Evolutionary conservation across 2,888 invertebrate species (phyloP).

Genomic region (Agonopterix arenella): DNA sequence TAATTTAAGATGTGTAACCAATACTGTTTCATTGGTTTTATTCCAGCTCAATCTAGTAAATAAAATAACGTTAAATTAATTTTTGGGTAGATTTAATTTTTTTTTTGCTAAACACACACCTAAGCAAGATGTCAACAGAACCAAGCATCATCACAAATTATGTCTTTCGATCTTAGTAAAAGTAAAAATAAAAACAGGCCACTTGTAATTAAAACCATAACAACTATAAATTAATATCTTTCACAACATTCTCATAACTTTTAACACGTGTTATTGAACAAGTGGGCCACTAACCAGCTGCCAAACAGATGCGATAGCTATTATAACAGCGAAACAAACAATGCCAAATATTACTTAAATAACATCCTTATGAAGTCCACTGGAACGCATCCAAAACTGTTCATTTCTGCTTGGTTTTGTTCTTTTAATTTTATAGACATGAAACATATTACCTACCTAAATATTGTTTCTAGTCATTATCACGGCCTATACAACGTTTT

Average conservation of each 20-base stretch:
- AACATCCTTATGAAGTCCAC: slow-evolving; percentile 12
- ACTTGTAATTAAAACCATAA: slow-evolving; percentile 1
- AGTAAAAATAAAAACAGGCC: not conserved
- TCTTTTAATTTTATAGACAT: too few relatives aligned
- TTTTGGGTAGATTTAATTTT: too few relatives aligned
- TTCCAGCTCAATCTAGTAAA: too few relatives aligned
- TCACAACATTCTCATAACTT: not conserved
- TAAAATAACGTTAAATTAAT: too few relatives aligned
- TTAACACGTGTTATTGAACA: slow-evolving; percentile 5
- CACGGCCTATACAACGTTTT: too few relatives aligned
- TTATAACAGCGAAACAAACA: slow-evolving; percentile 15
- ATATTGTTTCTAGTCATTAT: too few relatives aligned
- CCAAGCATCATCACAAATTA: too few relatives aligned
- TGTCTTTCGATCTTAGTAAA: not conserved
- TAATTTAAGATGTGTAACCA: too few relatives aligned
- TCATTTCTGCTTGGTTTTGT: not conserved
- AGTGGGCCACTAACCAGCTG: slow-evolving; percentile 17
- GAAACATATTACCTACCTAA: too few relatives aligned
- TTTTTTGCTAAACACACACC: too few relatives aligned
- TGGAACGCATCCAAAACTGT: slow-evolving; percentile 21
- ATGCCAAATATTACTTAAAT: slow-evolving; percentile 2
- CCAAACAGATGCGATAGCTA: slow-evolving; percentile 18
- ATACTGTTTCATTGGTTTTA: too few relatives aligned
- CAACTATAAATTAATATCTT: not conserved
- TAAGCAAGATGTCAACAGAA: too few relatives aligned